Base-by-base conservation (phyloP, 2,797 vertebrate species). In the Coregonus sp. region DNA sequence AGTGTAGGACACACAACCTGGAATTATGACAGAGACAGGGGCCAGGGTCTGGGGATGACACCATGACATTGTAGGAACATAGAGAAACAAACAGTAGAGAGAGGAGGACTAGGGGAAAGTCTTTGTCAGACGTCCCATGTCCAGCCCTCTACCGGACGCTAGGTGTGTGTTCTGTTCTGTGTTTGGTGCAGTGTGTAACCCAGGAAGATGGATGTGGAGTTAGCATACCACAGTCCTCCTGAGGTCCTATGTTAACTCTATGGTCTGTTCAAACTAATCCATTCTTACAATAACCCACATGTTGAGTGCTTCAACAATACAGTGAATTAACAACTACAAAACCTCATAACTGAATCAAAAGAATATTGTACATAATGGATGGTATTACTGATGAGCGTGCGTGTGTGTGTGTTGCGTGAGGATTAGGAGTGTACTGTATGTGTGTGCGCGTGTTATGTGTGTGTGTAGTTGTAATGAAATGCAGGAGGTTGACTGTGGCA, bases 401-500 rank as follows among this genome's bases (percentile, higher is more conserved):
- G 51, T 2, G 18, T 72, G 70, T 69, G 67, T 69, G 15, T 37
- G 33, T 68, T 33, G 31, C 31, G 31, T 33, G 31, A 33, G 31
- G 31, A 33, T 33, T 33, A 12, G 31, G 25, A 31, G 16, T 61
- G 56, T 61, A 20, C 56, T 67, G 65, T 67, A n/a, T 67, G 25
- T 67, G 29, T 69, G 65, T 69, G 54, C 56, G 72, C 67, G 72
- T 35, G 74, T 61, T 54, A 73, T 31, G 83, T 29, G 78, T 16
- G 61, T 11, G 74, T 63, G 78, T 29, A 29, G 78, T 81, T 82
- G 33, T 91, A 89, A 92, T 90, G 84, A 88, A 88, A 93, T 92
- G 88, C 90, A 92, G 85, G 79, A 84, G 85, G 78, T 89, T 85
- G 82, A 89, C 90, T 89, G 80, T 84, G 85, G 85, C 90, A 82